Evolutionary conservation across 2,888 invertebrate species (phyloP), one percentile per base, ranked within the genome.

Genomic region (Coecobrya sp.): DNA sequence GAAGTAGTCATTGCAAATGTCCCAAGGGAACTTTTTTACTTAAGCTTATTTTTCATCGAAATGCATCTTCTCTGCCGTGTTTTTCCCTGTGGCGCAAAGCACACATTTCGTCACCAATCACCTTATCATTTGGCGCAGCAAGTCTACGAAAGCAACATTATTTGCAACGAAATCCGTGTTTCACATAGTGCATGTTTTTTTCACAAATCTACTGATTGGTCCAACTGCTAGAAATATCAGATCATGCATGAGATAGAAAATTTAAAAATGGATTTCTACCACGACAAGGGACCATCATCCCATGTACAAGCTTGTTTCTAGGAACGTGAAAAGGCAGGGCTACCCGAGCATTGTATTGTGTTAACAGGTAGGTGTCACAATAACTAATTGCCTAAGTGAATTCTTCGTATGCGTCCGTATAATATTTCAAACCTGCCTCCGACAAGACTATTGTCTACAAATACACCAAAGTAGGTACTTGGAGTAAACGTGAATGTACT

Each of bases 31-130:
- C 70, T 42, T 27, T 70, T 70, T 70, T 70, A 70, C 42, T 42
- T 42, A n/a, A 68, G 13, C 30, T 68, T 16, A 30, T 30, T 70
- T 70, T 70, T 70, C 36, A n/a, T 42, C 19, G 5, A 70, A 30
- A 42, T 70, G 42, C n/a, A 42, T 42, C 42, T 30, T 30, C 30
- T 3, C 0, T 30, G 30, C 25, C 13, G 13, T 7, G 68, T 30
- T 62, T 62, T 22, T 70, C 70, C 70, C 42, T 36, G 19, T 42
- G 70, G 70, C 70, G 0, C 70, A 70, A 70, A 70, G 36, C 36
- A 42, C 42, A 70, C 42, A 42, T 70, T 36, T 70, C 70, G 70
- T 70, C 70, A 70, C 70, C 70, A 70, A 70, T 70, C 70, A 70
- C 70, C 25, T 70, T 19, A 70, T 70, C 42, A 70, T 70, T 42